Evolutionary conservation across 2,797 vertebrate genomes (phyloP), one percentile per base, ranked within the genome.

Genomic region (Acrocephalus scirpaceus): DNA sequence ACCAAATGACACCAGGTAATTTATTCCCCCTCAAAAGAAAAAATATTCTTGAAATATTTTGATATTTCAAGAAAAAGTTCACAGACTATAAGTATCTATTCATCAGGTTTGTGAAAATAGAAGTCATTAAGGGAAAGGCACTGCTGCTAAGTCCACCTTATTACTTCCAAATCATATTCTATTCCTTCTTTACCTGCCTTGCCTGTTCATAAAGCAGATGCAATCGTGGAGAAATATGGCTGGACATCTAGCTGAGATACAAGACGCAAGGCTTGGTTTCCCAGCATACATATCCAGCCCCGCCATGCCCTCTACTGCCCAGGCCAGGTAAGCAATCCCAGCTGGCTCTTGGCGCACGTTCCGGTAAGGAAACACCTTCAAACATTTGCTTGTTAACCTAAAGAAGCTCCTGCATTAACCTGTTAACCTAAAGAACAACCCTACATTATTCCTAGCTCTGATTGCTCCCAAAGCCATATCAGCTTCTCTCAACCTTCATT

Each of bases 1-100:
- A 53, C 80, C 84, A 93, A 94, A 85, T 36, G 54, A 93, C 51
- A 75, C 27, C 74, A 58, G 47, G 47, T 51, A 73, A 93, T 86
- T 88, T 89, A 89, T 77, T 87, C 20, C 13, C 82, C 42, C 53
- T 73, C 2, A 2, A 91, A 93, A 85, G 54, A 64, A 86, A 92
- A 60, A 91, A 48, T 38, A 38, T 38, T 23, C 67, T 72, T 86
- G 64, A 94, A 86, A 92, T 88, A 93, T 92, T 95, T 91, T 92
- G 65, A 57, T 93, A 94, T 92, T 93, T 90, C 65, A 90, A 93
- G 87, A 90, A 89, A 95, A 94, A 72, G 27, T 86, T 95, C 78
- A 93, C 30, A 13, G 72, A 91, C 45, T 87, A 4, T n/a, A 90
- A 93, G 45, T 77, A 95, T 25, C 67, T 66, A 61, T n/a, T 90